A percentile compares a stretch with the other conserved stretches of the same genome.
Conservation (phyloP, 1,140 invertebrate species). For the Solenopsis fugax region DNA sequence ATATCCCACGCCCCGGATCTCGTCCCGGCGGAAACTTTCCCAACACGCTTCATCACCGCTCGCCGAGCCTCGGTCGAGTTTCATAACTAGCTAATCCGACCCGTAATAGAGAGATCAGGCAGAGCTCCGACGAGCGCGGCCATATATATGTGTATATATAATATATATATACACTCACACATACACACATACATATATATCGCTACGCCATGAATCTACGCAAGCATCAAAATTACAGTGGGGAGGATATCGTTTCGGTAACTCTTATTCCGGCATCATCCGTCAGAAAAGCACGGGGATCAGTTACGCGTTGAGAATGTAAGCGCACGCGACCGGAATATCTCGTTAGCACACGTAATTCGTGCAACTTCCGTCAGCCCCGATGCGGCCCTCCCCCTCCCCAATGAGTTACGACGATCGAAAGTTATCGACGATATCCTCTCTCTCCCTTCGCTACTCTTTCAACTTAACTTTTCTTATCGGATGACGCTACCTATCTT, state of each 20-base stretch:
- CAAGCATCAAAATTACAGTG: conserved; percentile 58
- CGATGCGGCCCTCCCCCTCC: neutral
- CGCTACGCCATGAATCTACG: conserved; percentile 22
- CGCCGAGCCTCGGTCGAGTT: conserved; percentile 78
- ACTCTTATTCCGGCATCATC: conserved; percentile 52
- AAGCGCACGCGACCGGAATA: conserved; percentile 48
- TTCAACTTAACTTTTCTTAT: conserved; percentile 64
- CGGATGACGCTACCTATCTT: conserved; percentile 47
- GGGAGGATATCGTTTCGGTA: conserved; percentile 41
- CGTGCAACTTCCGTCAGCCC: conserved; percentile 22
- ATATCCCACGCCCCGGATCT: conserved; percentile 64
- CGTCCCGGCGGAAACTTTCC: conserved; percentile 73
- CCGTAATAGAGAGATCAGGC: conserved; percentile 84
- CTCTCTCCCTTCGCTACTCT: conserved; percentile 16
- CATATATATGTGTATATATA: conserved; percentile 47
- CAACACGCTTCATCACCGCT: conserved; percentile 80
- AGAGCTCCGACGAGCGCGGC: conserved; percentile 69
- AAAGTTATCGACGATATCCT: conserved; percentile 60
- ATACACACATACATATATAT: conserved; percentile 26
- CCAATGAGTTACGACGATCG: conserved; percentile 35
- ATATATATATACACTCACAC: conserved; percentile 39
- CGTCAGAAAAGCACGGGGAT: conserved; percentile 30
- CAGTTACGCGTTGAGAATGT: conserved; percentile 9
- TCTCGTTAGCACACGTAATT: conserved; percentile 2
- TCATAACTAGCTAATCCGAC: conserved; percentile 84